Evolutionary conservation across 2,113 vertebrate genomes (phyloP).

Genomic region (Blennius ocellaris): DNA sequence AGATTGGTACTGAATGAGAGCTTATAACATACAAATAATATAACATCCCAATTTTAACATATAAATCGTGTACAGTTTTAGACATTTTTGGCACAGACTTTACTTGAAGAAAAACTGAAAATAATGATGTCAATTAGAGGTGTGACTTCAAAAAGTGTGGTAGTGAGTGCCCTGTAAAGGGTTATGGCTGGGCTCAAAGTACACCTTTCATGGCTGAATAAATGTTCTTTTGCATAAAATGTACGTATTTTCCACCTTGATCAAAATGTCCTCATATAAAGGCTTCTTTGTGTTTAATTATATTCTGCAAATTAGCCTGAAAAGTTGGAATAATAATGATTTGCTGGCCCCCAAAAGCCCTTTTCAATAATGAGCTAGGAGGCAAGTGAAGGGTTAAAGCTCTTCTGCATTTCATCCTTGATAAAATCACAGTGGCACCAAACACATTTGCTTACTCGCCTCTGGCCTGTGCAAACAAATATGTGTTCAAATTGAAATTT

Average conservation of each 20-base stretch:
- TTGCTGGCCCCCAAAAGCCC: background rate
- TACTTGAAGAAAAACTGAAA: too few relatives aligned
- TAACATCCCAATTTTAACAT: too few relatives aligned
- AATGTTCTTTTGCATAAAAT: too few relatives aligned
- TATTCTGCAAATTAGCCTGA: background rate
- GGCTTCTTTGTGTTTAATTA: background rate
- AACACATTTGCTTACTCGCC: constrained; percentile 27
- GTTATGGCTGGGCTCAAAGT: too few relatives aligned
- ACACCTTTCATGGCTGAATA: too few relatives aligned
- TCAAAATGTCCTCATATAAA: constrained; percentile 2
- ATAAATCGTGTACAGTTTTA: too few relatives aligned
- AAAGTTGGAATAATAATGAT: background rate
- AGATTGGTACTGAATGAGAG: too few relatives aligned
- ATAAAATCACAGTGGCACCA: constrained; percentile 35
- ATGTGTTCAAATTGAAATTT: constrained; percentile 13
- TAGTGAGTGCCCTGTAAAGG: too few relatives aligned
- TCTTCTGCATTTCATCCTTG: background rate
- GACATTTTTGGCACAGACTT: too few relatives aligned
- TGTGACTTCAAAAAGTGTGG: too few relatives aligned
- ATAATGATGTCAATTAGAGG: too few relatives aligned
- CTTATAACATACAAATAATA: too few relatives aligned
- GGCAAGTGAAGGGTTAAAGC: constrained; percentile 22
- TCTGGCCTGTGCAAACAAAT: constrained; percentile 26
- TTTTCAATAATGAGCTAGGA: background rate
- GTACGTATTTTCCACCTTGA: background rate